A percentile compares a stretch with the other conserved stretches of the same genome.
Conservation (phyloP, 2,888 invertebrate species). For the Phortica okadai region DNA sequence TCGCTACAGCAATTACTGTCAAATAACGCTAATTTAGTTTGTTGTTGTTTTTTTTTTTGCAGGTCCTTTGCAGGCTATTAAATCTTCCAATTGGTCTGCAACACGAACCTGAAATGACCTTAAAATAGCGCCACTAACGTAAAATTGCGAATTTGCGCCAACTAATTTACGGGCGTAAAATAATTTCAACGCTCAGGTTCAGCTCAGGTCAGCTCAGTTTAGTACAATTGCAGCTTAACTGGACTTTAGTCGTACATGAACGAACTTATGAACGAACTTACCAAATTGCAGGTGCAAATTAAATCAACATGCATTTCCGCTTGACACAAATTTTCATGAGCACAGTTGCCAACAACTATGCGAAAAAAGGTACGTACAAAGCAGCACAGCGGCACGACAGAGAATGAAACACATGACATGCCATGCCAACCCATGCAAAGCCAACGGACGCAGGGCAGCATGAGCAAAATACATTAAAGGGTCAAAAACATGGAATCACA, state of each 20-base stretch:
- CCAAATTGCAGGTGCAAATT: constrained; percentile 67
- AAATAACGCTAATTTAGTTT: constrained; percentile 28
- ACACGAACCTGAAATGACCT: constrained; percentile 39
- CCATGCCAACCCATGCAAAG: no score
- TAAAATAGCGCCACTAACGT: not conserved
- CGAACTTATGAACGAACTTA: no score
- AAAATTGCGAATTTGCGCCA: constrained; percentile 17
- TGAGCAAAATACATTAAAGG: not conserved
- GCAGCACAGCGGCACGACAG: not conserved
- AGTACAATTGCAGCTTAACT: constrained; percentile 3
- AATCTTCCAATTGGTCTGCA: constrained; percentile 36
- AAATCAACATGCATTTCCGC: constrained; percentile 72
- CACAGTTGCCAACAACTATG: not conserved
- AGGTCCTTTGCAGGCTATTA: not conserved
- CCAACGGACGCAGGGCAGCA: no score
- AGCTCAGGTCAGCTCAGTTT: not conserved
- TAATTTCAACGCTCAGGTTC: not conserved
- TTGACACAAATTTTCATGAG: constrained; percentile 66
- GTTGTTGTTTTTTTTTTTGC: constrained; percentile 10
- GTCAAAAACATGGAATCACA: constrained; percentile 13
- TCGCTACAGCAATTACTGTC: constrained; percentile 36
- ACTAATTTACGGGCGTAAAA: constrained; percentile 23
- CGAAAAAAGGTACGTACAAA: no score
- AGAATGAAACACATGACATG: not conserved
- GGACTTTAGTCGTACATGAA: not conserved